A percentile compares a stretch with the other conserved stretches of the same genome.
These are phyloP conservation scores for Telenomus remus DNA, from an alignment of 1,140 invertebrate genomes.

Conservation along the genomic window DNA sequence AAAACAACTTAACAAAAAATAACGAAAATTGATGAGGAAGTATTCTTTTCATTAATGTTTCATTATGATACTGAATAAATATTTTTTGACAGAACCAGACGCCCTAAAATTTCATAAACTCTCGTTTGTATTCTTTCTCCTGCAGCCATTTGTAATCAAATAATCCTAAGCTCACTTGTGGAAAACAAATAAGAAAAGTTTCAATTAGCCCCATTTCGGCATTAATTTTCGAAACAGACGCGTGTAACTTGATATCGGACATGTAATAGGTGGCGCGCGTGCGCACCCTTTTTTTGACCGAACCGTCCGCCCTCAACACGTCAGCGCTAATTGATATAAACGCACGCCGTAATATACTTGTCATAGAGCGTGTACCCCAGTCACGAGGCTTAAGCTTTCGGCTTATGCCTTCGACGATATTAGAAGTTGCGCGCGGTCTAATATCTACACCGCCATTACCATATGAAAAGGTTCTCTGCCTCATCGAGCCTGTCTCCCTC, in stretches of 20 bases:
- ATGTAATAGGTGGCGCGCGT: conserved; percentile 23
- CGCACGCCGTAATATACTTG: conserved; percentile 72
- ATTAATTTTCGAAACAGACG: conserved; percentile 31
- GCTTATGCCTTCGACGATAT: conserved; percentile 67
- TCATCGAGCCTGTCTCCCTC: conserved; percentile 11
- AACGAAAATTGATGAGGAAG: no score
- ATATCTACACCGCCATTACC: conserved; percentile 66
- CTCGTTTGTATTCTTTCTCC: no score
- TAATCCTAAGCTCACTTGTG: conserved; percentile 4
- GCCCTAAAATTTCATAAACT: no score
- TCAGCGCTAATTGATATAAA: conserved; percentile 73
- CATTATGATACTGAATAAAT: no score
- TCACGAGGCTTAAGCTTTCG: conserved; percentile 62
- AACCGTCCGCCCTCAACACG: conserved; percentile 66
- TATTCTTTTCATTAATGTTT: no score
- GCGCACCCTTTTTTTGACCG: conserved; percentile 58
- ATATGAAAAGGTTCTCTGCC: conserved; percentile 64
- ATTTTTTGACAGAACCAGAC: no score
- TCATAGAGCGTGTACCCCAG: conserved; percentile 66
- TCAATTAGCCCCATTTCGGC: conserved; percentile 6
- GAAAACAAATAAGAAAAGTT: conserved; percentile 28
- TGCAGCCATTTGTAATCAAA: no score
- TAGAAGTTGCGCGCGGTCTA: conserved; percentile 60
- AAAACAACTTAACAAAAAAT: no score
- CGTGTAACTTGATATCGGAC: conserved; percentile 33